phyloP scores from a whole-genome alignment of 2,113 vertebrate genomes.

The Lichenostomus cassidix region DNA sequence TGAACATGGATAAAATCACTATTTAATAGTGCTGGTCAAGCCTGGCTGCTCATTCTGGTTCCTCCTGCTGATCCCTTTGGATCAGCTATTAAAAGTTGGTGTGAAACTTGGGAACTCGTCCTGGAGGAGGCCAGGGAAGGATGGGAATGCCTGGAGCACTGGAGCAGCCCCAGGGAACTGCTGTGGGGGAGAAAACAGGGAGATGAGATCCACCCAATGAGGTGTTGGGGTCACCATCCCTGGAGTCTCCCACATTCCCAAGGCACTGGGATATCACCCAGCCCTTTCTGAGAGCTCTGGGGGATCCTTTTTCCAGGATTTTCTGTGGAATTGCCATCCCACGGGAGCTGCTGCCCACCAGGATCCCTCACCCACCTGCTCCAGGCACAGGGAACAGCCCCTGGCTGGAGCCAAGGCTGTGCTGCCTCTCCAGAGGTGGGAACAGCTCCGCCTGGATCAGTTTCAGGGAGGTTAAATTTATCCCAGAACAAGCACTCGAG shows the following conservation, averaged over 20 bases:
- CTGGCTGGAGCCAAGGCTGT: background rate
- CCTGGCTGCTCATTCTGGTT: conserved; percentile 10
- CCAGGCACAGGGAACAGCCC: rapidly evolving
- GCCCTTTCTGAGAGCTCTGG: background rate
- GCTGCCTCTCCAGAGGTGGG: background rate
- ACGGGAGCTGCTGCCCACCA: background rate
- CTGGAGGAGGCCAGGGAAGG: background rate
- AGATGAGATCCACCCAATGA: background rate
- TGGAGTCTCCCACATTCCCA: background rate
- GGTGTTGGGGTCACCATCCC: background rate
- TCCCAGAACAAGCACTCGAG: background rate
- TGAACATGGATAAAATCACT: conserved; percentile 54
- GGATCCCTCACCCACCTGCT: background rate
- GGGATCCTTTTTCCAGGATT: background rate
- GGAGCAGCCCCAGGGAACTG: background rate
- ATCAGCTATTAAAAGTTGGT: conserved; percentile 39
- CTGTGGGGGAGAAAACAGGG: rapidly evolving
- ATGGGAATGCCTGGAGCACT: background rate
- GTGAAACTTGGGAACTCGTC: background rate
- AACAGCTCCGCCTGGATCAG: background rate
- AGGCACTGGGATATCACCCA: rapidly evolving
- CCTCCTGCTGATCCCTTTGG: background rate
- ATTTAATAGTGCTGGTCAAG: conserved; percentile 50
- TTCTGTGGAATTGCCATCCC: background rate
- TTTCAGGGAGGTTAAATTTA: background rate